phyloP scores from a whole-genome alignment of 2,797 vertebrate genomes.

The Pelobates cultripes region DNA sequence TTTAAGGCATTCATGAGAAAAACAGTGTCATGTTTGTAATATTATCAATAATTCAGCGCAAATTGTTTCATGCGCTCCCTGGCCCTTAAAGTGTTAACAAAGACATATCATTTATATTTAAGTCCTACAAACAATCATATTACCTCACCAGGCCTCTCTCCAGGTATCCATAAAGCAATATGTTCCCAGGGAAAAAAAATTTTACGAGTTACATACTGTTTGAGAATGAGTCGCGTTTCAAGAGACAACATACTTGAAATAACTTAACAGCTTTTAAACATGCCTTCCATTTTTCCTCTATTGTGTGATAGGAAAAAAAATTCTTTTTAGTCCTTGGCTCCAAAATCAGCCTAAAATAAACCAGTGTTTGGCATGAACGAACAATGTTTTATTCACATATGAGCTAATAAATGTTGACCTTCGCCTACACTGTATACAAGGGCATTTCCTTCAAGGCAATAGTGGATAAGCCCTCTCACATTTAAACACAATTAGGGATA shows the following conservation, averaged over 20 bases:
- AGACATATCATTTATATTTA: constrained; percentile 18
- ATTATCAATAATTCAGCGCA: too few species aligned
- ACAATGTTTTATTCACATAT: not conserved
- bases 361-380: not conserved
- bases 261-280: constrained; percentile 55
- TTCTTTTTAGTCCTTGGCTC: constrained; percentile 24
- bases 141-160: constrained; percentile 50
- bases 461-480: not conserved
- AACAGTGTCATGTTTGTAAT: too few species aligned
- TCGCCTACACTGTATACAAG: not conserved
- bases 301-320: constrained; percentile 50
- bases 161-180: constrained; percentile 46
- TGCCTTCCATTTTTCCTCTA: constrained; percentile 50
- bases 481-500: not conserved
- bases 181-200: constrained; percentile 47
- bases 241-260: constrained; percentile 52
- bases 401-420: not conserved
- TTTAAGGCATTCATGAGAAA: too few species aligned
- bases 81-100: too few species aligned
- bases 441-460: not conserved
- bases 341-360: constrained; percentile 9
- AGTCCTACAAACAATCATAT: constrained; percentile 40
- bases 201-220: constrained; percentile 48
- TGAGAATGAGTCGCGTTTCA: constrained; percentile 46
- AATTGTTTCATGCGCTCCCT: too few species aligned